Conservation (phyloP, 1,140 invertebrate genomes). For the Panagrolaimus sp. region DNA sequence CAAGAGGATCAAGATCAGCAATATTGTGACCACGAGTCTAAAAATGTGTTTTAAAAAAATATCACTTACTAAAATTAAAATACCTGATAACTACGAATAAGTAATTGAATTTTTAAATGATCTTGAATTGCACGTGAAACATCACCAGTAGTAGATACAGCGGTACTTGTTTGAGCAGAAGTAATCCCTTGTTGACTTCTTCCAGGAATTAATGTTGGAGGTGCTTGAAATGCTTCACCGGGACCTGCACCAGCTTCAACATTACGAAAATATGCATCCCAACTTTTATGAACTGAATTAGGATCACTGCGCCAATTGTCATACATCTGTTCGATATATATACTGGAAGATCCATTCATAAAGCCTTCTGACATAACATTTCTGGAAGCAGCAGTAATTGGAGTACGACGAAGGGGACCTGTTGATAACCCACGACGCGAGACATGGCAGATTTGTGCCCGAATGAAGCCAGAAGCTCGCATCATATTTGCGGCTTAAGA, state of each 20-base stretch:
- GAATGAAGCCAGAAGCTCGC: slow-evolving; percentile 14
- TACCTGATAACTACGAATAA: slow-evolving; percentile 91
- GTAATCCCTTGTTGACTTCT: slow-evolving; percentile 30
- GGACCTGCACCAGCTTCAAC: slow-evolving; percentile 75
- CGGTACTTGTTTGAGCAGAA: slow-evolving; percentile 21
- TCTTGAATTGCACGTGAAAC: slow-evolving; percentile 81
- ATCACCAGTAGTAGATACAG: slow-evolving; percentile 63
- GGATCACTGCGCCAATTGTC: slow-evolving; percentile 90
- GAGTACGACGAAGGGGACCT: not conserved
- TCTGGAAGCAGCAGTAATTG: not conserved
- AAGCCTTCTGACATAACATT: slow-evolving; percentile 59
- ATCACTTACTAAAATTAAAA: slow-evolving; percentile 13
- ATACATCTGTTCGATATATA: slow-evolving; percentile 98
- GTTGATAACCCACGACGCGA: not conserved
- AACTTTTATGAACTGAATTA: slow-evolving; percentile 92
- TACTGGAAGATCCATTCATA: slow-evolving; percentile 71
- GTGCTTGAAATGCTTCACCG: slow-evolving; percentile 65
- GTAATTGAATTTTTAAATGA: slow-evolving; percentile 92
- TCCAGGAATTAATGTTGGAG: slow-evolving; percentile 60
- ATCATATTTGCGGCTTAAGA: slow-evolving; percentile 7
- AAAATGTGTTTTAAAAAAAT: slow-evolving; percentile 54
- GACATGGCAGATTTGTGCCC: slow-evolving; percentile 3
- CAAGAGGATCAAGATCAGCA: slow-evolving; percentile 91
- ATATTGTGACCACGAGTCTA: slow-evolving; percentile 97
- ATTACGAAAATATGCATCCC: slow-evolving; percentile 93